These are phyloP conservation scores for Panthera leo DNA, from an alignment of 2,113 vertebrate species.

Conservation along the genomic window DNA sequence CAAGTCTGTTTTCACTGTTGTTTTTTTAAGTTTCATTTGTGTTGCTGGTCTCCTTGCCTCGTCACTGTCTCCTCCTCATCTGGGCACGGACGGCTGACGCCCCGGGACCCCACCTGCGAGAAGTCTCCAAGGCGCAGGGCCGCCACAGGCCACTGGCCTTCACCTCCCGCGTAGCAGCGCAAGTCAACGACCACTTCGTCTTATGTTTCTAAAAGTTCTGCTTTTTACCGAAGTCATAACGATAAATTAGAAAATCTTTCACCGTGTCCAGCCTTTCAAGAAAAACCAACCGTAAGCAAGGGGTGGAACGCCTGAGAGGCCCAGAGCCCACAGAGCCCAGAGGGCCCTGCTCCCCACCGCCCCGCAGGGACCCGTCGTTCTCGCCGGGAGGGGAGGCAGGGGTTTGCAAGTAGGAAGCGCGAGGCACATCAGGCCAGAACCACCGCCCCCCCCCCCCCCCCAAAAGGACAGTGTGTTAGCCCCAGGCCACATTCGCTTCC, in stretches of 20 bases:
- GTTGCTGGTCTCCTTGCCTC: neutral
- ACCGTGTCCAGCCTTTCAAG: neutral
- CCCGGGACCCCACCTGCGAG: neutral
- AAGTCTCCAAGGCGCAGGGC: neutral
- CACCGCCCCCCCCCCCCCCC: too few relatives aligned
- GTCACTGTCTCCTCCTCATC: neutral
- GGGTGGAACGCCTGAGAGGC: neutral
- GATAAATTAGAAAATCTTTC: neutral
- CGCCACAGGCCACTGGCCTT: neutral
- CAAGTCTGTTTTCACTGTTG: neutral
- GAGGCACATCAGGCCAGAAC: neutral
- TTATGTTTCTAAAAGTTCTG: neutral
- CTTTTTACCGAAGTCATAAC: neutral
- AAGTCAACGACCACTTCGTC: neutral
- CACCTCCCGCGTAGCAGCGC: rapidly evolving
- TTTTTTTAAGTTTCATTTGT: neutral
- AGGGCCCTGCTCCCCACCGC: neutral
- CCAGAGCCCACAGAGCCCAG: neutral
- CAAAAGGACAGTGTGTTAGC: neutral
- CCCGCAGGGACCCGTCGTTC: neutral
- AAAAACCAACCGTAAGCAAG: neutral
- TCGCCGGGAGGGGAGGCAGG: rapidly evolving
- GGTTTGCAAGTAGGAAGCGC: neutral
- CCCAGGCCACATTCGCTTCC: too few relatives aligned
- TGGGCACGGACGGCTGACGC: neutral